A percentile compares a stretch with the other conserved stretches of the same genome.
Evolutionary conservation across 2,797 vertebrate genomes (phyloP).

Genomic region (Cyprinodon diabolis): DNA sequence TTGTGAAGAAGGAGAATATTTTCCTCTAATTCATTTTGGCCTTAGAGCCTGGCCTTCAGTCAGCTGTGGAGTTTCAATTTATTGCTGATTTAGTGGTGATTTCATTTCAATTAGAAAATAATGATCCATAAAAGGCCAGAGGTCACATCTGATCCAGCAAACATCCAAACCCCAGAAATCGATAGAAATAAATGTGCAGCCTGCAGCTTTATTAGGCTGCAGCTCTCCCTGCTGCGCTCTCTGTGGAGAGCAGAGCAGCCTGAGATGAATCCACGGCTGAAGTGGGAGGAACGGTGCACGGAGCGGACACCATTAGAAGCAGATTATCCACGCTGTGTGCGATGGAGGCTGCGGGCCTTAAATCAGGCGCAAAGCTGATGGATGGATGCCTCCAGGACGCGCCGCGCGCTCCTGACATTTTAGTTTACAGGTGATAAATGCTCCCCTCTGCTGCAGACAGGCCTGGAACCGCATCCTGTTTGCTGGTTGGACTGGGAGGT

Average conservation of each 20-base stretch:
- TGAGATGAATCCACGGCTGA: constrained; percentile 23
- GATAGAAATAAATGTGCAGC: constrained; percentile 28
- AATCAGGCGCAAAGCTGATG: constrained; percentile 29
- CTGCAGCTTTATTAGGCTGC: constrained; percentile 15
- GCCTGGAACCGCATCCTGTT: constrained; percentile 68
- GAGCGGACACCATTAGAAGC: constrained; percentile 17
- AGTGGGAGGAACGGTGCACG: background rate
- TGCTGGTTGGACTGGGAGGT: constrained; percentile 56
- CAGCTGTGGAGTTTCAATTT: background rate
- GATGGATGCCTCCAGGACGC: constrained; percentile 25
- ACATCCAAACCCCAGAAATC: constrained; percentile 39
- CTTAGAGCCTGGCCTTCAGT: background rate
- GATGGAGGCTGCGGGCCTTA: constrained; percentile 11
- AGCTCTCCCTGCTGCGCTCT: background rate
- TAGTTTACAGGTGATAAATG: constrained; percentile 44
- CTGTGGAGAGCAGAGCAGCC: constrained; percentile 6
- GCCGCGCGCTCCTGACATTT: too few species aligned
- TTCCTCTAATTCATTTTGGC: background rate
- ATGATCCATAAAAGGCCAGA: constrained; percentile 12
- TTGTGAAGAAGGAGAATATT: background rate
- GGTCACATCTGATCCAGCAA: constrained; percentile 33
- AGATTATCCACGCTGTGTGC: constrained; percentile 11
- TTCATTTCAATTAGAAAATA: background rate
- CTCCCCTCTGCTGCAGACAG: constrained; percentile 36
- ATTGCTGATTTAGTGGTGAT: background rate